Base-by-base conservation (phyloP, 2,797 vertebrate species). In the Lacerta bilineata region DNA sequence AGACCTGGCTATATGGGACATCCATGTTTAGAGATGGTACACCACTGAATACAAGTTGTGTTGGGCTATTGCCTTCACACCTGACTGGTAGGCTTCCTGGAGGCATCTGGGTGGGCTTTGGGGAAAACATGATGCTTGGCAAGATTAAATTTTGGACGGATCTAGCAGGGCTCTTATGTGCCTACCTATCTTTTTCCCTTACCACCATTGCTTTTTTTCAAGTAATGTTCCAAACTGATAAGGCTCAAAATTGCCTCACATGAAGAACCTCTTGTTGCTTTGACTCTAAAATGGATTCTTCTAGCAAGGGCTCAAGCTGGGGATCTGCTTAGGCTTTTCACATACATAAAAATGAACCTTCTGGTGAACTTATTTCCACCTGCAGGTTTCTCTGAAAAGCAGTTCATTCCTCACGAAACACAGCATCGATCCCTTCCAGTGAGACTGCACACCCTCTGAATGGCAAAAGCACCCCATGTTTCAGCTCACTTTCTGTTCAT, bases 391-490 rank as follows among this genome's bases (percentile, higher is more conserved):
- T 90, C 86, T 68, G 1, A 59, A 79, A 90, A 92, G 77, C 64
- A 86, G 84, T 89, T 84, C 61, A 87, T 39, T 88, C 46, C 74
- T 82, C 76, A 85, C 85, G 72, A 78, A 87, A 87, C 91, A 41
- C 41, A 36, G 68, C 74, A 91, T 85, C 77, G 85, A 91, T 91
- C 69, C 8, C 18, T 77, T 33, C 82, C 87, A 33, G 39, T 78
- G 41, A 74, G 59, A 55, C 78, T 81, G 80, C 84, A 92, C 89
- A 78, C 41, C 74, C 2, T 90, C 75, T 83, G 69, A 80, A 2
- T 6, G 25, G 83, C 36, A 86, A 83, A 91, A 50, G 90, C 64
- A 39, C n/a, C 27, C 75, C 9, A 23, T 78, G 41, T 83, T 90
- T 86, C 78, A 76, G 86, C 13, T 78, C 81, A 84, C 15, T 74